Base-by-base conservation (phyloP, 2,888 invertebrate genomes). In the Zelleria hepariella region DNA sequence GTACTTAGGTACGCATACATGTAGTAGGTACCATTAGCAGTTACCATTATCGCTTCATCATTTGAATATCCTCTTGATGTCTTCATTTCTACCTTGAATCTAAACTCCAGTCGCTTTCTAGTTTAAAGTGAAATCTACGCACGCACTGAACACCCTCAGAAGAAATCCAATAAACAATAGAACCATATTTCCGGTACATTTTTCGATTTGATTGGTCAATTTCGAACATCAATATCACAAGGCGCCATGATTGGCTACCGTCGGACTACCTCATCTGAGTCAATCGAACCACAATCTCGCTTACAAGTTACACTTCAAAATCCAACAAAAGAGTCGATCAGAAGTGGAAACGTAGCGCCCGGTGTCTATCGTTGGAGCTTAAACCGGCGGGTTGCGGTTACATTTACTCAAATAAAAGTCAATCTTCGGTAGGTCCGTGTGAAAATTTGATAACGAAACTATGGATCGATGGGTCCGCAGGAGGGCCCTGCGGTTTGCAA, bases 371-470 rank as follows among this genome's bases (percentile, higher is more conserved):
- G 63, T 61, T 26, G 58, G 53, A 61, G 52, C 52, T 58, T 32
- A 18, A 32, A 56, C 63, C 63, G 67, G 65, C 74, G 78, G 80
- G 82, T 72, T 88, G 87, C 75, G 87, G 87, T 88, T 80, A 76
- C 74, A 84, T 84, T 86, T 86, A 76, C 81, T 83, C 85, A 87
- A 87, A 87, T 88, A 88, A 42, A 84, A 87, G 83, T 83, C 86
- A 82, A 87, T 87, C 86, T 87, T 78, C 84, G 78, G 79, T 70
- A 76, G 78, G 76, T 72, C 77, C 86, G 87, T 88, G 87, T 88
- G 87, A 88, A 88, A 88, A 87, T 86, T 88, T 86, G 87, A 87
- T 87, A 86, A 86, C 86, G 78, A 83, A 86, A 78, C 85, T 81
- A 85, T 80, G 78, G 85, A 86, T 83, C 32, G 32, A 42, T 42